A percentile compares a stretch with the other conserved stretches of the same genome.
Evolutionary conservation across 1,140 invertebrate genomes (phyloP).

Genomic region (Diuraphis noxia): DNA sequence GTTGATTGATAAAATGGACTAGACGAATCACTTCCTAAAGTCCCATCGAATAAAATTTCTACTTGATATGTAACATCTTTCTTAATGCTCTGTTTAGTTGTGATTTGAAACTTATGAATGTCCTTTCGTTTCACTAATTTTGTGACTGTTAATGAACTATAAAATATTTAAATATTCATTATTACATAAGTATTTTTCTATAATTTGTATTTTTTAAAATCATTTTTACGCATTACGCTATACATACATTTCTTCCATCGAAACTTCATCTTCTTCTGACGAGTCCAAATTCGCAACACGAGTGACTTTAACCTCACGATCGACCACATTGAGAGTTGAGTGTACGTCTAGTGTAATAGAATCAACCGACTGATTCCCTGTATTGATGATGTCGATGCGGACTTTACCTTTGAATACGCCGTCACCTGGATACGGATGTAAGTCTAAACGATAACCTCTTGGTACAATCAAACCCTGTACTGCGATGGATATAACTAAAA

Average conservation of each 20-base stretch:
- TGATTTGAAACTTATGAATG: slow-evolving; percentile 52
- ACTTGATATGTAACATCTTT: slow-evolving; percentile 58
- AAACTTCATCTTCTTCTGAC: slow-evolving; percentile 56
- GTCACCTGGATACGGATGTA: slow-evolving; percentile 57
- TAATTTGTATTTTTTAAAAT: no score
- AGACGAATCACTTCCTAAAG: slow-evolving; percentile 53
- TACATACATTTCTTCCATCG: slow-evolving; percentile 57
- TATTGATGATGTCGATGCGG: slow-evolving; percentile 34
- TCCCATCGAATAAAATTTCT: slow-evolving; percentile 57
- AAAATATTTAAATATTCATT: not conserved
- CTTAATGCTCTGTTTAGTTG: slow-evolving; percentile 56
- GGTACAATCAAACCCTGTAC: slow-evolving; percentile 53
- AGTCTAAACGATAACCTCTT: slow-evolving; percentile 57
- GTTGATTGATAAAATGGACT: slow-evolving; percentile 54
- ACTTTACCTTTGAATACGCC: slow-evolving; percentile 58
- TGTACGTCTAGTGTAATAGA: slow-evolving; percentile 56
- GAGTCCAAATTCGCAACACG: slow-evolving; percentile 57
- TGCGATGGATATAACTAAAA: not conserved
- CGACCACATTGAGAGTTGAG: slow-evolving; percentile 55
- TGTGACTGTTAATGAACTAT: slow-evolving; percentile 55
- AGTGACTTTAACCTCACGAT: slow-evolving; percentile 56
- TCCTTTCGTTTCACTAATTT: slow-evolving; percentile 56
- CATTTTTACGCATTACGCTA: no score
- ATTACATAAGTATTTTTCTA: not conserved
- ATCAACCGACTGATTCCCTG: slow-evolving; percentile 52